Base-by-base conservation (phyloP, 2,113 vertebrate species). In the Loxodonta africana region DNA sequence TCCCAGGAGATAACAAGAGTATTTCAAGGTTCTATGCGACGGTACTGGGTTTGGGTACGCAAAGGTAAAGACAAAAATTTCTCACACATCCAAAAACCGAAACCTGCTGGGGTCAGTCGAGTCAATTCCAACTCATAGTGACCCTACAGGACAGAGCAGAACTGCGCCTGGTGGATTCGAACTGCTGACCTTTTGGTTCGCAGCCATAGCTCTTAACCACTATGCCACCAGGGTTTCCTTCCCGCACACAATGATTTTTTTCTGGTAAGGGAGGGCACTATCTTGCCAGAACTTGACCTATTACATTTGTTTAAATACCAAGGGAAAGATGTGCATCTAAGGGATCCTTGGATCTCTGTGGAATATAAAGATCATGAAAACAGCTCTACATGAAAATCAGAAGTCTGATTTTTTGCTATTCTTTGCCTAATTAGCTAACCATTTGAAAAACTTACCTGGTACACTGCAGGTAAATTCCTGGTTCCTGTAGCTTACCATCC, bases 381-480 rank as follows among this genome's bases (percentile, higher is more conserved):
- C 67, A 63, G 26, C n/a, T 90, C 4, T 63, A 25, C 17, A 23
- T 93, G 73, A 76, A 48, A 33, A 20, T 57, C 6, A 76, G 37
- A 91, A 87, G 69, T 12, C 60, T 95, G 33, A 48, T 86, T 92
- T 96, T 96, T 80, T 95, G 69, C 4, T 95, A 28, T 67, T 93
- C 2, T 62, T 92, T n/a, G 25, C 11, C 69, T 80, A 88, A 73
- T 78, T 48, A 89, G 20, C 37, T 63, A 85, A 67, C 12, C 20
- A 83, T 60, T 44, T 96, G 78, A 88, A 91, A 82, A 82, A 77
- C 0, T 1, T 41, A 81, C 8, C 17, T 51, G 67, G 28, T 51
- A 28, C 9, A n/a, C 10, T 46, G 53, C 93, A 76, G 37, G 62
- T 85, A 94, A 67, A 91, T 30, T 77, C 18, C 30, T 85, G 14